Evolutionary conservation across 2,888 invertebrate species (phyloP).

Genomic region (Aporophyla lueneburgensis): DNA sequence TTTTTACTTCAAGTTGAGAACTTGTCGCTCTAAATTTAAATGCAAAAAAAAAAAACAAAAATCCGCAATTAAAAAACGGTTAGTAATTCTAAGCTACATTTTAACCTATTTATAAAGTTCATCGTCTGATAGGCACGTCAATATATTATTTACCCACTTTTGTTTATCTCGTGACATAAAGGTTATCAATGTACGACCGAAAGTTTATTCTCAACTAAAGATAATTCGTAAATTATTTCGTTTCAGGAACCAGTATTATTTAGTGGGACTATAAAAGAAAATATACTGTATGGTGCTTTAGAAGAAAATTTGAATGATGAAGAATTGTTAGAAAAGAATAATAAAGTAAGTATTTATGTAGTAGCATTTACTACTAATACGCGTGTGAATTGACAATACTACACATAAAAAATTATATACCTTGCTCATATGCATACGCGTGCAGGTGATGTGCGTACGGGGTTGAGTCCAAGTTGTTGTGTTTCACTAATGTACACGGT

Average conservation of each 20-base stretch:
- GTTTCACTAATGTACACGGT: neutral
- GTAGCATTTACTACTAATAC: too few species aligned
- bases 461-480: neutral
- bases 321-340: conserved; percentile 25
- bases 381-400: too few species aligned
- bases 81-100: neutral
- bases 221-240: neutral
- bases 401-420: neutral
- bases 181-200: conserved; percentile 16
- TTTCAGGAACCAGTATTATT: conserved; percentile 97
- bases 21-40: neutral
- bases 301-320: conserved; percentile 74
- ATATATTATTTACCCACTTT: conserved; percentile 2
- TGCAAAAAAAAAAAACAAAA: neutral
- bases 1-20: neutral
- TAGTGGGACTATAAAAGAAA: conserved; percentile 96
- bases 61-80: neutral
- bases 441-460: neutral
- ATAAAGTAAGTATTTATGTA: conserved; percentile 45
- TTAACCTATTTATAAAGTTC: neutral
- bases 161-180: conserved; percentile 26
- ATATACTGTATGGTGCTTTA: conserved; percentile 96
- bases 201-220: neutral
- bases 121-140: conserved; percentile 8
- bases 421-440: neutral